Evolutionary conservation across 2,113 vertebrate species (phyloP), one percentile per base, ranked within the genome.

Genomic region (Hippocampus comes): DNA sequence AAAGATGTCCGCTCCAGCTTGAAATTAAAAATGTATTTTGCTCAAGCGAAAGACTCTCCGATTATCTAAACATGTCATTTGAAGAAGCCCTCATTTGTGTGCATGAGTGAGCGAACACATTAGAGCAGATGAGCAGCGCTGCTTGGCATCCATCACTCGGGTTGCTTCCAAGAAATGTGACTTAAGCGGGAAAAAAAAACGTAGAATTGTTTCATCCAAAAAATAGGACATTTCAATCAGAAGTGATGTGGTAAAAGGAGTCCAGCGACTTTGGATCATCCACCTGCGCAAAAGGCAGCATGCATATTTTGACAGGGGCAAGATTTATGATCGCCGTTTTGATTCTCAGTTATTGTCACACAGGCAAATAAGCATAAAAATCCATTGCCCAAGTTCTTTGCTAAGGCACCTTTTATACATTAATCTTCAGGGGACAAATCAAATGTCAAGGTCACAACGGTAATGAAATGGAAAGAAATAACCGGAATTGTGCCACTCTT

Each of bases 91-190:
- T 34, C 43, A 42, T 70, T 43, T 42, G 23, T 59, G 55, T 71
- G 41, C 51, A 43, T 41, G 11, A 56, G 15, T 60, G 48, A 55
- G 38, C 59, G 68, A 71, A 60, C 67, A 69, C 48, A 53, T 68
- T 72, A 67, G 25, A 71, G 68, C 67, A 53, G 57, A 72, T 75
- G 64, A 74, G 70, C 63, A 67, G 23, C 1, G 3, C 27, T 48
- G 77, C 67, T 27, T 78, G 72, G 55, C 59, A 60, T 25, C 42
- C 57, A 51, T 72, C 65, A 77, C 25, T 67, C 61, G 43, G 65
- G 49, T 63, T 42, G 25, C 42, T 70, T 82, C 76, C 71, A 76
- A 82, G 65, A 72, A 80, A 74, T 67, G 49, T 75, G 73, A 82
- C 76, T 74, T 56, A 76, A 59, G 48, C 17, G 14, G 42, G 46